These are phyloP conservation scores for Podotricha telesiphe DNA, from an alignment of 2,888 invertebrate genomes.

Conservation along the genomic window DNA sequence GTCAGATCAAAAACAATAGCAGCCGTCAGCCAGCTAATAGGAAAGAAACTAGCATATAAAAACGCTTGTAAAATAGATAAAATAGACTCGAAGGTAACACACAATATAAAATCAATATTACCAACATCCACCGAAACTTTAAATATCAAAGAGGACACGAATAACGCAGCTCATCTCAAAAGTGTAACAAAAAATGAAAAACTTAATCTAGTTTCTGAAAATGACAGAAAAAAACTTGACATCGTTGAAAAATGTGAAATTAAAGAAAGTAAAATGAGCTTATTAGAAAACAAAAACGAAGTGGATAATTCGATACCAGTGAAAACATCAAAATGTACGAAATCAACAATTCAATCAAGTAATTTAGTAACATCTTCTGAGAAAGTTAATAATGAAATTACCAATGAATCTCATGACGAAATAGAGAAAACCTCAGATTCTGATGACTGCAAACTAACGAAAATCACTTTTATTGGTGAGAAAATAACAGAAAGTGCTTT, in stretches of 20 bases:
- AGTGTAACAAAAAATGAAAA: constrained; percentile 48
- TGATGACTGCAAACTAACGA: constrained; percentile 23
- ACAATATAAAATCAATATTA: constrained; percentile 73
- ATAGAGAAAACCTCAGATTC: constrained; percentile 39
- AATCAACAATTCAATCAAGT: constrained; percentile 21
- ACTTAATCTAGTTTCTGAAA: constrained; percentile 32
- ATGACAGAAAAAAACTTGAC: constrained; percentile 33
- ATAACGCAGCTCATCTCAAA: constrained; percentile 30
- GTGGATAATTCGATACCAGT: constrained; percentile 33
- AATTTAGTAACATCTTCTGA: constrained; percentile 37
- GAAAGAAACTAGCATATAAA: constrained; percentile 69
- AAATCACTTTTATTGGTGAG: constrained; percentile 21
- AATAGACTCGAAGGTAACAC: constrained; percentile 70
- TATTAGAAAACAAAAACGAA: constrained; percentile 38
- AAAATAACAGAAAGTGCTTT: constrained; percentile 18
- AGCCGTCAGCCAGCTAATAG: constrained; percentile 71
- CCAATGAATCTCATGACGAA: constrained; percentile 47
- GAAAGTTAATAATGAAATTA: constrained; percentile 35
- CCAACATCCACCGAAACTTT: constrained; percentile 64
- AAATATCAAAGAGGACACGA: constrained; percentile 55
- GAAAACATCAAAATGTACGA: constrained; percentile 34
- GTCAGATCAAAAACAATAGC: constrained; percentile 70
- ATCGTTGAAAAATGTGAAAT: constrained; percentile 42
- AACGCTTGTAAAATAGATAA: constrained; percentile 72
- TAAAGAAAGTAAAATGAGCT: constrained; percentile 37